These are phyloP conservation scores for Cheilosia grossa DNA, from an alignment of 2,888 invertebrate species.

Conservation along the genomic window DNA sequence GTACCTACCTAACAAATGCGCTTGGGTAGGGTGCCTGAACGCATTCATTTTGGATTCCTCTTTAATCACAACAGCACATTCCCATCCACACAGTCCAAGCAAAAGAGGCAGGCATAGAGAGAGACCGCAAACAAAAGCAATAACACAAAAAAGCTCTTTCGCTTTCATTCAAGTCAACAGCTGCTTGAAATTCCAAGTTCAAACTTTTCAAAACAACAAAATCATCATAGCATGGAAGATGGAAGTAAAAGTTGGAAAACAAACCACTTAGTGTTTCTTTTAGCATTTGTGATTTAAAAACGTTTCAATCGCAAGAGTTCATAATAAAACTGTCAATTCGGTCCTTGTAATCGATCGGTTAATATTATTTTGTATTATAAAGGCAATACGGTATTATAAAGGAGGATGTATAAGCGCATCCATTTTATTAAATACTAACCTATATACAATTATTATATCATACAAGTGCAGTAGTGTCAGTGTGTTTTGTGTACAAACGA, in stretches of 20 bases:
- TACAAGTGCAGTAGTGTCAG: no score
- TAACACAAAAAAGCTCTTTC: constrained; percentile 28
- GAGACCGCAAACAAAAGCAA: background rate
- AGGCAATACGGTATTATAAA: background rate
- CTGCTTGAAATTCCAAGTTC: constrained; percentile 25
- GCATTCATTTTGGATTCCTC: no score
- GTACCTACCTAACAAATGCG: no score
- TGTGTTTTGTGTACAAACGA: constrained; percentile 27
- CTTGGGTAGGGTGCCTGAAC: no score
- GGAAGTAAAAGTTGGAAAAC: background rate
- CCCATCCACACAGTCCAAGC: background rate
- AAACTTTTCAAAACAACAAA: constrained; percentile 16
- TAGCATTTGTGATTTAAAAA: background rate
- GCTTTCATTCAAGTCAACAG: constrained; percentile 40
- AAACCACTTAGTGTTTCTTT: no score
- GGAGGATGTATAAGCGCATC: background rate
- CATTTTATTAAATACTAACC: constrained; percentile 43
- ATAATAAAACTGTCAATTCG: background rate
- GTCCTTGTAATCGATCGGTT: background rate
- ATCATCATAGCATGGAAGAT: background rate
- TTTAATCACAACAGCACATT: background rate
- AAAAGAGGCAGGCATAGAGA: background rate
- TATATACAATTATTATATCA: background rate
- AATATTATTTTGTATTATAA: background rate
- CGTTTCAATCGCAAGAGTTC: background rate